Evolutionary conservation across 35 echinoderm and acorn worm species (phyloP), one percentile per base, ranked within the genome.

Genomic region (Anneissia japonica): DNA sequence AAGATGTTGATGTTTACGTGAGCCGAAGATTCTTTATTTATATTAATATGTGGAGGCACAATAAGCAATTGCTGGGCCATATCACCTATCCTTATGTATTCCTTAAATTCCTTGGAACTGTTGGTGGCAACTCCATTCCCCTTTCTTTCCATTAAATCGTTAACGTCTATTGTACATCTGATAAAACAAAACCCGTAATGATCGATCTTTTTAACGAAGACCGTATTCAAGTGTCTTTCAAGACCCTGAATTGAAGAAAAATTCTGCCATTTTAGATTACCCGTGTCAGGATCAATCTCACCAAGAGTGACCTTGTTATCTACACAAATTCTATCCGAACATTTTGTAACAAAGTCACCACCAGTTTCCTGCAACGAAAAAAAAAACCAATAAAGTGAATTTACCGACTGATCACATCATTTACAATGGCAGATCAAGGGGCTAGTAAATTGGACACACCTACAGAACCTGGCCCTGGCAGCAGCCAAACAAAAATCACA

Each of bases 1-100:
- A 92, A 32, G 0, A 97, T 40, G 82, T 97, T 97, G 17, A 97
- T 73, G 35, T 91, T 93, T 17, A 97, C 56, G n/a, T 82, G 77
- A 35, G 36, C 14, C 35, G 77, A 34, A 29, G 41, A 64, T 30
- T 35, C 89, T 28, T 41, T 36, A 11, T 31, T 30, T 17, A 28
- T 39, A 5, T 39, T 64, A 6, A 40, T 55, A 56, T 74, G n/a
- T 32, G 73, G 82, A 26, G 95, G 95, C n/a, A 97, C 77, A 31
- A 97, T 45, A 0, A 97, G 41, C 36, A 97, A 38, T 86, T 97
- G 95, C 76, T 46, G 76, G 2, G 85, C 82, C 28, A 73, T 32
- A 10, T 28, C 34, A 51, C 83, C 87, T 35, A 86, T 81, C 77
- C 39, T 38, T 14, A 37, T 34, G 34, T 14, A 40, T 29, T 37